Conservation (phyloP, 1,140 invertebrate species). For the Drosophila lacertosa region DNA sequence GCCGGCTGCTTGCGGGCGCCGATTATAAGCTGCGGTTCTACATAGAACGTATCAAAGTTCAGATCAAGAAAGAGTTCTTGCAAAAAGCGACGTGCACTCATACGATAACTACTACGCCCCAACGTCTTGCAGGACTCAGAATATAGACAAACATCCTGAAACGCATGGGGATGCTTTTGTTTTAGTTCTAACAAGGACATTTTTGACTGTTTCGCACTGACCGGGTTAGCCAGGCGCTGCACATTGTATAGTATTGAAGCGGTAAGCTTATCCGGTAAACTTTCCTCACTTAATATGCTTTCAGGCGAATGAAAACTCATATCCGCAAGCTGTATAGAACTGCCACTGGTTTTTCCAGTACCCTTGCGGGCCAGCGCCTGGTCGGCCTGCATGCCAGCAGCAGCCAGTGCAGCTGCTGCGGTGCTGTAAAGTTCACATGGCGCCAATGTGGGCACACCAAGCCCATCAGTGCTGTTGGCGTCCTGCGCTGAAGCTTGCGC, state of each 20-base stretch:
- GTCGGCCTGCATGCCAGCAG: constrained; percentile 58
- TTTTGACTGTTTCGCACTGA: constrained; percentile 88
- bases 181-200: constrained; percentile 91
- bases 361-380: constrained; percentile 45
- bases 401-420: constrained; percentile 58
- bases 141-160: constrained; percentile 96
- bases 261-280: constrained; percentile 75
- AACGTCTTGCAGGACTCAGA: constrained; percentile 94
- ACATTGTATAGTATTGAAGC: constrained; percentile 87
- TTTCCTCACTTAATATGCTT: constrained; percentile 81
- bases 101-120: constrained; percentile 91
- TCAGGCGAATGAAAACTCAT: constrained; percentile 81
- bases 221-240: constrained; percentile 89
- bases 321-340: constrained; percentile 57
- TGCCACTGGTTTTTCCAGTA: background rate
- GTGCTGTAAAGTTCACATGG: constrained; percentile 65
- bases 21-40: constrained; percentile 84
- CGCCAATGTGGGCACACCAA: constrained; percentile 24
- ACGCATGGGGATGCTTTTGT: constrained; percentile 92
- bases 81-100: constrained; percentile 93
- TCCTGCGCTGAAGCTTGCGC: background rate
- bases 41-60: constrained; percentile 87
- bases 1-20: constrained; percentile 42
- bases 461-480: constrained; percentile 19
- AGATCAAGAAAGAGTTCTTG: constrained; percentile 97